phyloP scores from a whole-genome alignment of 2,888 invertebrate genomes.

The Eudemis profundana region DNA sequence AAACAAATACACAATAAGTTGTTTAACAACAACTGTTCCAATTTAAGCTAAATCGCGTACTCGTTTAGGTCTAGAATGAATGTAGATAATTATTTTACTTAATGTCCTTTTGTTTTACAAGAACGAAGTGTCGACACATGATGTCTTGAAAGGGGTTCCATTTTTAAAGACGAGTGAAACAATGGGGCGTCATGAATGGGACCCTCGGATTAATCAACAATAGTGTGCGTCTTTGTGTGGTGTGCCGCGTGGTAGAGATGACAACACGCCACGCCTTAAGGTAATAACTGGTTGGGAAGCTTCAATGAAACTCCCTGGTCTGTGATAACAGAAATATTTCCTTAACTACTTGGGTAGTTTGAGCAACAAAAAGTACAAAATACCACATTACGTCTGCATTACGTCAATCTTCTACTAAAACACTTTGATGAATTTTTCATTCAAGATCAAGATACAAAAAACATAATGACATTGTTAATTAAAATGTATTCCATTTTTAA shows the following conservation, averaged over 20 bases:
- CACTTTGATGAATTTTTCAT: too few species aligned
- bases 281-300: too few species aligned
- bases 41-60: background rate
- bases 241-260: constrained; percentile 36
- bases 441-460: too few species aligned
- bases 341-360: too few species aligned
- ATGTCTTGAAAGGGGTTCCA: constrained; percentile 66
- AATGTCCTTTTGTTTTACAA: background rate
- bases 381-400: too few species aligned
- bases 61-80: constrained; percentile 5
- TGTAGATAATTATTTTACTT: background rate
- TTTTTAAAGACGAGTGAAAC: constrained; percentile 70
- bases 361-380: too few species aligned
- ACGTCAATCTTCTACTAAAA: too few species aligned
- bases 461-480: too few species aligned
- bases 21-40: background rate
- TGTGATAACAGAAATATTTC: too few species aligned
- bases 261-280: constrained; percentile 4
- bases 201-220: constrained; percentile 74
- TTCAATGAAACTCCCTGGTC: too few species aligned
- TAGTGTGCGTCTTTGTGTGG: constrained; percentile 58
- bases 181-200: constrained; percentile 74
- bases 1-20: constrained; percentile 43
- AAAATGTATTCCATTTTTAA: too few species aligned
- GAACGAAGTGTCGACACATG: constrained; percentile 35